phyloP scores from a whole-genome alignment of 2,113 vertebrate genomes.

The Poeciliopsis retropinna region DNA sequence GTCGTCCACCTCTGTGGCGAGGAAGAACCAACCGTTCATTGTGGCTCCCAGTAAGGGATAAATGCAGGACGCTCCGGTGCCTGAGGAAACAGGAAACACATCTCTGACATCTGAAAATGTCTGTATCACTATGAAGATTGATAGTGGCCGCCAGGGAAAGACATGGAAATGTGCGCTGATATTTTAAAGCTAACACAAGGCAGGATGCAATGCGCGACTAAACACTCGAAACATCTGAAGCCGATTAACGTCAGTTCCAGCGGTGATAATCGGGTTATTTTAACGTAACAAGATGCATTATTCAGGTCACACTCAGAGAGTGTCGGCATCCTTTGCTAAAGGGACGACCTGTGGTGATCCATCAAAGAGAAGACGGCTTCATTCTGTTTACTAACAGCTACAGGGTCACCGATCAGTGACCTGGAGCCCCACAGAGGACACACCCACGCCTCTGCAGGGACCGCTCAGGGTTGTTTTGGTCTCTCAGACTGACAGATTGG shows the following conservation, averaged over 20 bases:
- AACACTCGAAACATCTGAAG: conserved; percentile 3
- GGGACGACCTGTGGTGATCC: conserved; percentile 39
- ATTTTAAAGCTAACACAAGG: conserved; percentile 1
- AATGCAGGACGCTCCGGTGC: conserved; percentile 97
- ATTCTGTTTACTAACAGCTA: conserved; percentile 33
- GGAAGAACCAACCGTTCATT: conserved; percentile 98
- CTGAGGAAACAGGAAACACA: conserved; percentile 69
- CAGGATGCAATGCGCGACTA: neutral
- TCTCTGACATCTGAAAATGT: conserved; percentile 9
- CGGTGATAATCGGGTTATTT: conserved; percentile 43
- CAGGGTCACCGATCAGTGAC: conserved; percentile 46
- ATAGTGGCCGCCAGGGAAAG: conserved; percentile 14
- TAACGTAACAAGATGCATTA: conserved; percentile 33
- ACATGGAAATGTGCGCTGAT: conserved; percentile 12
- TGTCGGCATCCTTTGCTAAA: conserved; percentile 8
- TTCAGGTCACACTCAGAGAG: conserved; percentile 21
- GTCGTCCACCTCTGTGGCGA: conserved; percentile 98
- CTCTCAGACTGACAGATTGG: conserved; percentile 37
- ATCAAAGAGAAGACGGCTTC: conserved; percentile 50
- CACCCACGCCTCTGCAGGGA: neutral
- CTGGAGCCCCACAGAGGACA: conserved; percentile 11
- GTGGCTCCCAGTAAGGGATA: conserved; percentile 96
- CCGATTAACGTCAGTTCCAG: conserved; percentile 25
- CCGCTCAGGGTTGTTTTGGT: conserved; percentile 6
- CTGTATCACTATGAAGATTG: conserved; percentile 27